These are phyloP conservation scores for Drosophila meridionalis DNA, from an alignment of 2,888 invertebrate genomes.

Conservation along the genomic window DNA sequence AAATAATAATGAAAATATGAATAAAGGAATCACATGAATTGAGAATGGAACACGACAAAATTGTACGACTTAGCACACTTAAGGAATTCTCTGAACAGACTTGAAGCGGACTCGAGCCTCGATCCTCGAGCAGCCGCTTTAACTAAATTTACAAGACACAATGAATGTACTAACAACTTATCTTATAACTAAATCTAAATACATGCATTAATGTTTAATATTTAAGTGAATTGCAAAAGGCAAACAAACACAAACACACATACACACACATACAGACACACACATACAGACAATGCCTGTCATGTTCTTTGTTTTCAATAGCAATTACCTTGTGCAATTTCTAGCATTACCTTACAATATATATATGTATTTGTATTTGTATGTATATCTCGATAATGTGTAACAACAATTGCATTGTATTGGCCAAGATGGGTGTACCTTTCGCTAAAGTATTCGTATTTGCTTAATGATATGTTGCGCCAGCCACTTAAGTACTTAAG, in stretches of 20 bases:
- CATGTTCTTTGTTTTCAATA: conserved; percentile 37
- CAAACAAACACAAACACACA: conserved; percentile 1
- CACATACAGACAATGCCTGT: conserved; percentile 13
- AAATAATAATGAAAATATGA: conserved; percentile 18
- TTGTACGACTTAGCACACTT: conserved; percentile 41
- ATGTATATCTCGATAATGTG: conserved; percentile 24
- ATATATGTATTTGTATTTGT: conserved; percentile 1
- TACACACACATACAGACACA: background rate
- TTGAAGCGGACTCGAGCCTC: conserved; percentile 32
- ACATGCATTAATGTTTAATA: conserved; percentile 40
- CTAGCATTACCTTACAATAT: conserved; percentile 43
- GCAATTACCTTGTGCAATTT: conserved; percentile 63
- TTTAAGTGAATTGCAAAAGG: conserved; percentile 31
- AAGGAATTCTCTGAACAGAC: conserved; percentile 70
- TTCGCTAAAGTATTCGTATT: conserved; percentile 67
- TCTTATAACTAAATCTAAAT: conserved; percentile 27
- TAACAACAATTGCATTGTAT: conserved; percentile 53
- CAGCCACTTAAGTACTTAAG: conserved; percentile 57
- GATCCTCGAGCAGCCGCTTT: conserved; percentile 19
- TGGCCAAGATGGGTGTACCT: conserved; percentile 54
- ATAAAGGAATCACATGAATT: conserved; percentile 44
- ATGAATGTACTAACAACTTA: conserved; percentile 26
- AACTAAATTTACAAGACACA: conserved; percentile 27
- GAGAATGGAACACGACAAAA: conserved; percentile 24
- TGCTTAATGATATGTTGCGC: conserved; percentile 41